These are phyloP conservation scores for Diuraphis noxia DNA, from an alignment of 1,140 invertebrate genomes.

Conservation along the genomic window DNA sequence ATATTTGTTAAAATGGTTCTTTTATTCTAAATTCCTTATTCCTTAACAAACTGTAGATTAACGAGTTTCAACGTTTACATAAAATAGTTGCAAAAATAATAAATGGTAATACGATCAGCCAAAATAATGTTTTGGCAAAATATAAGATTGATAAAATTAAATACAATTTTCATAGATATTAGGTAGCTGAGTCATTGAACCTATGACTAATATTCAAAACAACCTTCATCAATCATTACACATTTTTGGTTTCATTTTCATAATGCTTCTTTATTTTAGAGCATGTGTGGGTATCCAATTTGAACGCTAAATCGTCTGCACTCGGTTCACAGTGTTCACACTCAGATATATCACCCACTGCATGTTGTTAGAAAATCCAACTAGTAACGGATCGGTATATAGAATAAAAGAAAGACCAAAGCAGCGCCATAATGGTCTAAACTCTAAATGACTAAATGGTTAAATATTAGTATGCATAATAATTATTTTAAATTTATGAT, in stretches of 20 bases:
- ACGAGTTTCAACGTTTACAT: neutral
- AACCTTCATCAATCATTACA: slow-evolving; percentile 28
- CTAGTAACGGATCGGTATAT: neutral
- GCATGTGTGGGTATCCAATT: slow-evolving; percentile 13
- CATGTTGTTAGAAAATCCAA: neutral
- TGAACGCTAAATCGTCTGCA: neutral
- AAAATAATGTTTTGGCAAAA: neutral
- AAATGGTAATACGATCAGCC: neutral
- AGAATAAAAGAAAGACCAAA: neutral
- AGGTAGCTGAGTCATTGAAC: slow-evolving; percentile 36
- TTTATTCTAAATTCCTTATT: neutral
- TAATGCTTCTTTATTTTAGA: neutral
- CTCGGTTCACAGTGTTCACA: too few species aligned
- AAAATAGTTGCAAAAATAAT: neutral
- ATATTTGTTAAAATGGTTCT: neutral
- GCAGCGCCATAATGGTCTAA: neutral
- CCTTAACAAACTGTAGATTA: too few species aligned
- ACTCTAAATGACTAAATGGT: neutral
- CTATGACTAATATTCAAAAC: slow-evolving; percentile 17
- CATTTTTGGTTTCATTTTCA: neutral
- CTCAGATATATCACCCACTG: slow-evolving; percentile 24
- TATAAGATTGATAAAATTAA: neutral
- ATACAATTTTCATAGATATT: neutral
- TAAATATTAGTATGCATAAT: neutral
- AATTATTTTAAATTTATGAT: slow-evolving; percentile 3